Evolutionary conservation across 2,113 vertebrate genomes (phyloP), one percentile per base, ranked within the genome.

Genomic region (Hippocampus abdominalis): DNA sequence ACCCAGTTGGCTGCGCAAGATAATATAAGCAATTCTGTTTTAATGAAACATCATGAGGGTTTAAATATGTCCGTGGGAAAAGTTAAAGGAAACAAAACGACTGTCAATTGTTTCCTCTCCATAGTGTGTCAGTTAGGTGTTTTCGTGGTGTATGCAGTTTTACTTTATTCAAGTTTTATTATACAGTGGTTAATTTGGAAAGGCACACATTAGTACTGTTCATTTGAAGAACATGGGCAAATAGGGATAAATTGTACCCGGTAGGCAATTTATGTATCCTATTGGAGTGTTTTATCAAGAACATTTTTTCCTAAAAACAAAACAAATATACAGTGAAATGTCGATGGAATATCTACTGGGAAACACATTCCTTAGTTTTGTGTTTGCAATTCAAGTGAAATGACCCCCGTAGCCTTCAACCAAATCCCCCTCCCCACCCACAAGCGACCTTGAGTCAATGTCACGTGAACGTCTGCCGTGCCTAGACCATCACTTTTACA

Each of bases 401-500:
- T 27, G 7, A 64, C 2, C 8, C 23, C 40, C 13, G 42, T 40
- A n/a, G 40, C 42, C 62, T 64, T 64, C 13, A 15, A 44, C 40
- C 49, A n/a, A 54, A 21, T 59, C 66, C 51, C 4, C 18, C 25
- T 12, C 53, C 54, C 46, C 29, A 32, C 46, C 68, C 72, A 23
- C 48, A 68, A 42, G 63, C 65, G 39, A 83, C 90, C 90, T 90
- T 88, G 76, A 81, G 18, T 59, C 82, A 89, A 91, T 91, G 90
- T 87, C 85, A 79, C n/a, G 1, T 6, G 13, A 61, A 29, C 74
- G 85, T 82, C 78, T 86, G 77, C 64, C 75, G 68, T 9, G 48
- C 65, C 67, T 56, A 49, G 64, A 69, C 63, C 18, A 25, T 1
- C 18, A 68, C 81, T 80, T 74, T 71, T 75, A 64, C n/a, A 18